phyloP scores from a whole-genome alignment of 2,797 vertebrate species.

The Anas acuta region DNA sequence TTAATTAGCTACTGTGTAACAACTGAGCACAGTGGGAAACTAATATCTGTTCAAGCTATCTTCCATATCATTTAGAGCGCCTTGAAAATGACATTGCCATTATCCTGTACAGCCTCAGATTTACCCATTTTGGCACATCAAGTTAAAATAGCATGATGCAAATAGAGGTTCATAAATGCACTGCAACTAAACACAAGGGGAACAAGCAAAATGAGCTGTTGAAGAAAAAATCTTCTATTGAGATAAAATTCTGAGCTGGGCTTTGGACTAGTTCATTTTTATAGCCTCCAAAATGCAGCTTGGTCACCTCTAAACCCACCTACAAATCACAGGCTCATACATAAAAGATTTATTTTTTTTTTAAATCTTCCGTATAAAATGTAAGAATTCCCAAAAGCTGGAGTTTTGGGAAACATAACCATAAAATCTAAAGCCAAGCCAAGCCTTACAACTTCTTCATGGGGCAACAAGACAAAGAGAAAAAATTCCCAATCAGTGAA shows the following conservation, averaged over 20 bases:
- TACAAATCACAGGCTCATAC: background rate
- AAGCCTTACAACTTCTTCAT: background rate
- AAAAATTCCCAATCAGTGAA: background rate
- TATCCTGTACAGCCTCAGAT: constrained; percentile 11
- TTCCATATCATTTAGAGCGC: constrained; percentile 24
- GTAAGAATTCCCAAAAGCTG: background rate
- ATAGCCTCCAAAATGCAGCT: background rate
- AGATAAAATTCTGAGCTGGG: background rate
- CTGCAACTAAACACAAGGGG: background rate
- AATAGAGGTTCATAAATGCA: background rate
- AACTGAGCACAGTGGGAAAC: constrained; percentile 67
- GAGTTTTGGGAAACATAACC: background rate
- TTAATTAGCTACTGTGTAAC: constrained; percentile 68
- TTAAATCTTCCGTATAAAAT: background rate
- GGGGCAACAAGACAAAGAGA: background rate
- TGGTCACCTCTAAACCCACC: background rate
- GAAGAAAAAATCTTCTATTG: background rate
- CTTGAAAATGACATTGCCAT: constrained; percentile 22
- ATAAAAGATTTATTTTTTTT: background rate
- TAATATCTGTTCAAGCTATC: constrained; percentile 63
- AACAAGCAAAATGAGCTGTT: background rate
- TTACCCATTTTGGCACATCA: background rate
- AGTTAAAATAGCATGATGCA: background rate
- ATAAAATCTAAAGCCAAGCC: background rate
- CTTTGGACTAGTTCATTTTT: background rate